These are phyloP conservation scores for Pentamera pediparva DNA, from an alignment of 53 echinoderm and acorn worm genomes.

Conservation along the genomic window DNA sequence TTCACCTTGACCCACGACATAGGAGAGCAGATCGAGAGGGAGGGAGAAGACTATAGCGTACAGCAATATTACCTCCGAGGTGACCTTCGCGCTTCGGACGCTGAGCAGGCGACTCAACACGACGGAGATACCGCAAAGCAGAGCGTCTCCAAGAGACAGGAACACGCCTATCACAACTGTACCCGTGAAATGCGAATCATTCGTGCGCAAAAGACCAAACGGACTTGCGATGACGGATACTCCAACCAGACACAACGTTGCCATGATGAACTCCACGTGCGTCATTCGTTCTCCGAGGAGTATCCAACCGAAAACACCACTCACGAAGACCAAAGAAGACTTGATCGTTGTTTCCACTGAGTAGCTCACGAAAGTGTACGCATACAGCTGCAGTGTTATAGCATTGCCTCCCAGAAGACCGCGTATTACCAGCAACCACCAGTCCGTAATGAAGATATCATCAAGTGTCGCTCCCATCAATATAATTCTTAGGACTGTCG, in stretches of 20 bases:
- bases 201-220: not conserved
- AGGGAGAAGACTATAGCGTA: conserved; percentile 6
- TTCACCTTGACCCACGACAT: not conserved
- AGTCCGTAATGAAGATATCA: not conserved
- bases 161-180: not conserved
- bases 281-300: conserved; percentile 11
- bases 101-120: conserved; percentile 1
- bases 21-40: not conserved
- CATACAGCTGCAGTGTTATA: not conserved
- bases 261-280: not conserved
- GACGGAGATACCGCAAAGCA: not conserved
- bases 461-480: not conserved
- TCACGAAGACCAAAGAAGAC: not conserved
- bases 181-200: not conserved
- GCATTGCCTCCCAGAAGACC: not conserved
- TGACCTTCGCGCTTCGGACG: not conserved
- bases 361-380: not conserved
- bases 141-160: not conserved
- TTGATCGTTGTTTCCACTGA: conserved; percentile 16
- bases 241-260: not conserved
- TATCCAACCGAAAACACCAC: conserved; percentile 11
- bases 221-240: conserved; percentile 1
- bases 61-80: not conserved
- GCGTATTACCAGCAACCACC: not conserved
- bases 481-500: not conserved